Conservation (phyloP, 2,888 invertebrate species). For the Oscheius sp. region DNA sequence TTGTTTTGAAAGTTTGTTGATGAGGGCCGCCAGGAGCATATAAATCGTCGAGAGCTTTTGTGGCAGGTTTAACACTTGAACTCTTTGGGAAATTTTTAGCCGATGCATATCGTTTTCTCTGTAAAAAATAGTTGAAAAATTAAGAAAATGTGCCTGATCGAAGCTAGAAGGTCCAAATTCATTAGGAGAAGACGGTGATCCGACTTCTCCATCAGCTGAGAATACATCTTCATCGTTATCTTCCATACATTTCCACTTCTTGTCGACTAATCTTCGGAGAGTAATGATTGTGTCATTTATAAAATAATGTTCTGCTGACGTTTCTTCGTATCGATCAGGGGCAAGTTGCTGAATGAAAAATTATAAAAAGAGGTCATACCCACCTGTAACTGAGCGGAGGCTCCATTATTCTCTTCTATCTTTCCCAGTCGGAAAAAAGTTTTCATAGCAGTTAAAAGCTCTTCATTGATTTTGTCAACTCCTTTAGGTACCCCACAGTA, state of each 20-base stretch:
- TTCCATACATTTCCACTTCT: conserved; percentile 14
- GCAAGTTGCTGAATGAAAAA: conserved; percentile 4
- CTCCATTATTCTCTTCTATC: conserved; percentile 9
- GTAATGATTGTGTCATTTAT: conserved; percentile 34
- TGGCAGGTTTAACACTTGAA: background rate
- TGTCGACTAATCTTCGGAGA: conserved; percentile 31
- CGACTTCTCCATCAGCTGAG: conserved; percentile 7
- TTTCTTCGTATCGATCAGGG: conserved; percentile 14
- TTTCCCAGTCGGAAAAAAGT: conserved; percentile 18
- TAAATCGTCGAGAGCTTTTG: conserved; percentile 30
- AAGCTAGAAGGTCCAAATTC: conserved; percentile 15
- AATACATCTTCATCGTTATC: conserved; percentile 27
- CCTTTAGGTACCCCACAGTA: background rate
- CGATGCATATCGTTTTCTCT: conserved; percentile 35
- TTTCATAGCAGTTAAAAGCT: conserved; percentile 19
- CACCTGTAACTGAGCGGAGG: conserved; percentile 5
- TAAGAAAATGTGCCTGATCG: no score
- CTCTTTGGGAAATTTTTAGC: conserved; percentile 25
- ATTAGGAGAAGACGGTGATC: conserved; percentile 5
- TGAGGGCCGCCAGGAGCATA: conserved; percentile 27
- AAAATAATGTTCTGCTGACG: conserved; percentile 32
- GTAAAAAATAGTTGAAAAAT: no score
- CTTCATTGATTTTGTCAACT: background rate
- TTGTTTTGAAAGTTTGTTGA: conserved; percentile 1
- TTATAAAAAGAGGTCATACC: background rate